A percentile compares a stretch with the other conserved stretches of the same genome.
These are phyloP conservation scores for Callaeas wilsoni DNA, from an alignment of 2,113 vertebrate species.

Conservation along the genomic window DNA sequence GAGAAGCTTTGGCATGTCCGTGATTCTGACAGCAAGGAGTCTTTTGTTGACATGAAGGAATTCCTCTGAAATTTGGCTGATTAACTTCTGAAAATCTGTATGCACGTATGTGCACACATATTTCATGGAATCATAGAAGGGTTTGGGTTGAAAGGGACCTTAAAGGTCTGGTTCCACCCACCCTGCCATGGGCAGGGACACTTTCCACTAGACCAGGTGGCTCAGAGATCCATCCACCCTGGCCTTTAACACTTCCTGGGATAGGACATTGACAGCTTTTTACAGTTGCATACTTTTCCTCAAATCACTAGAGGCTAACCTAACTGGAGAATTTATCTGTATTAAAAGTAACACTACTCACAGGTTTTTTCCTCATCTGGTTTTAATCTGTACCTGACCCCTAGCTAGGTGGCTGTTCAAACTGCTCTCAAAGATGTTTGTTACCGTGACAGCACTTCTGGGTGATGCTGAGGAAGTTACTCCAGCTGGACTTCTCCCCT, in stretches of 20 bases:
- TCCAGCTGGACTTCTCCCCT: background rate
- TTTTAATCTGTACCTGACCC: background rate
- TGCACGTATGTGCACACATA: rapidly evolving
- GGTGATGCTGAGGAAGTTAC: background rate
- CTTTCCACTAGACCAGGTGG: background rate
- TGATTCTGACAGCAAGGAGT: background rate
- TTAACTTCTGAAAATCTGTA: background rate
- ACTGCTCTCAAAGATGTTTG: background rate
- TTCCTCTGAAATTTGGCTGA: background rate
- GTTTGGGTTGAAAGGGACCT: background rate
- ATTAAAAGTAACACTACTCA: background rate
- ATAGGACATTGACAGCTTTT: background rate
- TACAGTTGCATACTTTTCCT: background rate
- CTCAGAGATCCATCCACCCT: background rate
- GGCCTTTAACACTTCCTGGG: background rate
- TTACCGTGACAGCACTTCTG: background rate
- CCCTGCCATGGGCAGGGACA: background rate
- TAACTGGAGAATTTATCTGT: background rate
- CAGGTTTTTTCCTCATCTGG: background rate
- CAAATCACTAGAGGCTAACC: background rate
- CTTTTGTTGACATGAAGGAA: background rate
- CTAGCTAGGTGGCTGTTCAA: background rate
- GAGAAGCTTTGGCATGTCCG: background rate
- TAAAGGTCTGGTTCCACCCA: background rate
- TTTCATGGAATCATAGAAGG: background rate